Evolutionary conservation across 2,797 vertebrate genomes (phyloP).

Genomic region (Parotocinclus haroldoi): DNA sequence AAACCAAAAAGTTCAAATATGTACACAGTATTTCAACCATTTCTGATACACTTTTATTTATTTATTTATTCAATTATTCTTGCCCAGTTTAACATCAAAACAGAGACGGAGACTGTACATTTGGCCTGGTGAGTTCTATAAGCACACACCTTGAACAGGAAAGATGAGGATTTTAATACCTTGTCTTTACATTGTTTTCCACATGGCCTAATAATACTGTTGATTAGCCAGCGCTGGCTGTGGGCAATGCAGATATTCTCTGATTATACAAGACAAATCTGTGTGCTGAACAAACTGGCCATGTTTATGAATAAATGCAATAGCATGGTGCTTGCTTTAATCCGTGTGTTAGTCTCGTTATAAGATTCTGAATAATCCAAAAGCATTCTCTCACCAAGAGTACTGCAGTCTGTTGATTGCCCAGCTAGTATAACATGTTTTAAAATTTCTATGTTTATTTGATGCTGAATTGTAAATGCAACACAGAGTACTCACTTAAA

Average conservation of each 20-base stretch:
- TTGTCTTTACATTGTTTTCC: slow-evolving; percentile 68
- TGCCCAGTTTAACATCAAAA: slow-evolving; percentile 86
- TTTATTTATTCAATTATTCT: slow-evolving; percentile 80
- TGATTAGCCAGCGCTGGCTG: slow-evolving; percentile 63
- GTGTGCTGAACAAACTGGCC: slow-evolving; percentile 63
- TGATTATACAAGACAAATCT: slow-evolving; percentile 57
- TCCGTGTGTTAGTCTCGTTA: slow-evolving; percentile 67
- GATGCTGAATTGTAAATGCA: too few species aligned
- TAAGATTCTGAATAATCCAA: slow-evolving; percentile 65
- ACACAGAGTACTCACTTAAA: slow-evolving; percentile 53
- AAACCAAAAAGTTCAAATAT: slow-evolving; percentile 85
- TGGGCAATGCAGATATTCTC: slow-evolving; percentile 56
- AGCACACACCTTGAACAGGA: slow-evolving; percentile 78
- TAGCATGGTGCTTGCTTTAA: slow-evolving; percentile 61
- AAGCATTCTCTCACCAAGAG: slow-evolving; percentile 60
- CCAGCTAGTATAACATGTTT: slow-evolving; percentile 51
- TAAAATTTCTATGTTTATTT: slow-evolving; percentile 55
- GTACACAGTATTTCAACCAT: slow-evolving; percentile 86
- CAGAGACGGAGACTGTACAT: slow-evolving; percentile 86
- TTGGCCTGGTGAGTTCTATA: slow-evolving; percentile 82
- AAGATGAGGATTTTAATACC: slow-evolving; percentile 73
- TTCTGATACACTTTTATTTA: slow-evolving; percentile 80
- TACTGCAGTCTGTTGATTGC: slow-evolving; percentile 57
- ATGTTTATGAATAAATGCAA: slow-evolving; percentile 61
- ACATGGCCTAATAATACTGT: slow-evolving; percentile 75